phyloP scores from a whole-genome alignment of 2,797 vertebrate species.

The Anolis apletophallus region DNA sequence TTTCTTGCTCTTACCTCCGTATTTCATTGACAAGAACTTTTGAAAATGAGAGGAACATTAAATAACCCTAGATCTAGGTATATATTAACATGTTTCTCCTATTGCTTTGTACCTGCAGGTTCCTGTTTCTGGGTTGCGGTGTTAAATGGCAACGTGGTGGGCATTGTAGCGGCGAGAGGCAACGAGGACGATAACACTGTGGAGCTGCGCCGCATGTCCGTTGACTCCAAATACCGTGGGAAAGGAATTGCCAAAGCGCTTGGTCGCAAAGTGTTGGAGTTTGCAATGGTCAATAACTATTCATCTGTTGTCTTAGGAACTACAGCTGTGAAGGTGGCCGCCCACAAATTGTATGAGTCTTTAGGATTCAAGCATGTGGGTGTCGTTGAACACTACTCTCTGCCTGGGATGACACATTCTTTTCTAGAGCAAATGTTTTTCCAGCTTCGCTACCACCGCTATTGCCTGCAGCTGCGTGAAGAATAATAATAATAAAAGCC shows the following conservation, averaged over 20 bases:
- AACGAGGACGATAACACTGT: slow-evolving; percentile 93
- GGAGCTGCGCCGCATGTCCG: slow-evolving; percentile 97
- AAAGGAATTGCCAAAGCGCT: slow-evolving; percentile 97
- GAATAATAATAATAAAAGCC: slow-evolving; percentile 86
- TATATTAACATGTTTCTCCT: background rate
- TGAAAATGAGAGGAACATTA: background rate
- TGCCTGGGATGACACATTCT: slow-evolving; percentile 95
- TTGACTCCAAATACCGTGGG: slow-evolving; percentile 94
- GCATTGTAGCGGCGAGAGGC: slow-evolving; percentile 93
- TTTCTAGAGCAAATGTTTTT: slow-evolving; percentile 96
- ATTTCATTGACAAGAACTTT: background rate
- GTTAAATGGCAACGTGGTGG: slow-evolving; percentile 93
- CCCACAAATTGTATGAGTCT: slow-evolving; percentile 98
- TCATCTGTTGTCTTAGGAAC: slow-evolving; percentile 95
- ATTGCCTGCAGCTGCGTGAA: slow-evolving; percentile 97
- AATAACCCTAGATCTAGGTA: background rate
- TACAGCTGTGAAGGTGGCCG: slow-evolving; percentile 96
- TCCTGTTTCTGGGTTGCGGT: slow-evolving; percentile 99
- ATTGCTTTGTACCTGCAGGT: slow-evolving; percentile 78
- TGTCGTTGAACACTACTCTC: slow-evolving; percentile 88
- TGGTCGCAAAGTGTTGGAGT: slow-evolving; percentile 96
- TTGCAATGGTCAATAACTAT: slow-evolving; percentile 94
- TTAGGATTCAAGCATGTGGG: slow-evolving; percentile 95
- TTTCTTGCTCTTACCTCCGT: background rate
- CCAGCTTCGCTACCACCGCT: slow-evolving; percentile 98